A percentile compares a stretch with the other conserved stretches of the same genome.
phyloP scores from a whole-genome alignment of 2,113 vertebrate genomes.

The Nematolebias whitei region DNA sequence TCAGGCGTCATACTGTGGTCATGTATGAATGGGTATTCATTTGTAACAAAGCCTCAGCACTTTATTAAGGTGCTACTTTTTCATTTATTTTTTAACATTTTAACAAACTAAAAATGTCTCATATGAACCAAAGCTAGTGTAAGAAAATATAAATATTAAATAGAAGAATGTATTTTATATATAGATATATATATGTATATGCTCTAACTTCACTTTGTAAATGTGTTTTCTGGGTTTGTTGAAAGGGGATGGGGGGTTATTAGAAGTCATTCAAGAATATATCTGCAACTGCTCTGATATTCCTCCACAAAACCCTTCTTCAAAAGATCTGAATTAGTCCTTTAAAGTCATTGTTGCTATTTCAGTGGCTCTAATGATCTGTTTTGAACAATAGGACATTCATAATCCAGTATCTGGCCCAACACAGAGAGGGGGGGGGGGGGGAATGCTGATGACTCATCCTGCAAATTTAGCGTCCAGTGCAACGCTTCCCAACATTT shows the following conservation, averaged over 20 bases:
- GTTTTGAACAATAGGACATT: neutral
- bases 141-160: conserved; percentile 18
- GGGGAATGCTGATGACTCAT: neutral
- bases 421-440: too few species aligned
- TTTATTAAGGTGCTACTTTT: conserved; percentile 37
- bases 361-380: neutral
- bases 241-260: neutral
- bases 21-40: conserved; percentile 16
- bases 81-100: conserved; percentile 20
- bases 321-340: too few species aligned
- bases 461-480: neutral
- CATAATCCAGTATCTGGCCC: neutral
- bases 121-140: conserved; percentile 72
- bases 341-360: neutral
- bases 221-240: conserved; percentile 1
- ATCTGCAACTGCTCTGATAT: too few species aligned
- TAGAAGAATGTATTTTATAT: conserved; percentile 63
- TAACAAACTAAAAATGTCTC: conserved; percentile 68
- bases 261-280: neutral
- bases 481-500: neutral
- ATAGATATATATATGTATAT: conserved; percentile 7
- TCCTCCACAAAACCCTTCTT: too few species aligned
- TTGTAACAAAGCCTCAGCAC: conserved; percentile 41
- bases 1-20: conserved; percentile 8
- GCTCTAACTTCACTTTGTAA: conserved; percentile 5